Evolutionary conservation across 1,140 invertebrate genomes (phyloP).

Genomic region (Pseudomyrmex cubaensis): DNA sequence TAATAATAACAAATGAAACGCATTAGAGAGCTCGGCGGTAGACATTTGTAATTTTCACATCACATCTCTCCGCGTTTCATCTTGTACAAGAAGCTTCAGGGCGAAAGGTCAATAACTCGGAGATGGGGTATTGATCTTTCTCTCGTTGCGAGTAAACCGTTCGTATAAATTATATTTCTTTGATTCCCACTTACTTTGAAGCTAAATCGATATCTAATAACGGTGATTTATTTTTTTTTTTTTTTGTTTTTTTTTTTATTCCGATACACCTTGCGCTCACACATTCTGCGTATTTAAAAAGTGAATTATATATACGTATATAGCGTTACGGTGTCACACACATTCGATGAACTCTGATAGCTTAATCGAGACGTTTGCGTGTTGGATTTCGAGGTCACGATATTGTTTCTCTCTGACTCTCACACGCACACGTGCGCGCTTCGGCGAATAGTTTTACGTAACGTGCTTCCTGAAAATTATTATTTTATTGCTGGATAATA

Average conservation of each 20-base stretch:
- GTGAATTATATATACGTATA: neutral
- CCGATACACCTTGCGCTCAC: neutral
- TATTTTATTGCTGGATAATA: too few species aligned
- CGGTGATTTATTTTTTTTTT: neutral
- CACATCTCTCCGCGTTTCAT: neutral
- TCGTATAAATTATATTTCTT: neutral
- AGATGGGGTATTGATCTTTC: neutral
- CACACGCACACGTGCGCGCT: too few species aligned
- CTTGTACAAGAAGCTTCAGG: neutral
- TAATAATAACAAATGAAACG: neutral
- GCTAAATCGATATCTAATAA: neutral
- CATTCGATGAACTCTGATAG: neutral
- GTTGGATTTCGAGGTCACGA: neutral
- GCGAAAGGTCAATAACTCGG: constrained; percentile 25
- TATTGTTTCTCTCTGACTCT: neutral
- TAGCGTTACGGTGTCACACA: neutral
- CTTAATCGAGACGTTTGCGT: constrained; percentile 21
- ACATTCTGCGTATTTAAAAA: neutral
- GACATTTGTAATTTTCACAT: neutral
- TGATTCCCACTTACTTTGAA: neutral
- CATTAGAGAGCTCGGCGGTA: neutral
- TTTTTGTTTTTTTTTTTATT: neutral
- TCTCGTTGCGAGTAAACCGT: neutral
- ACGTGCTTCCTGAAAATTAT: too few species aligned
- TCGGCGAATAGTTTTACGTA: too few species aligned